Percentiles rank a stretch among this genome's conserved stretches.
These are phyloP conservation scores for Decapterus maruadsi DNA, from an alignment of 2,797 vertebrate species.

Conservation along the genomic window DNA sequence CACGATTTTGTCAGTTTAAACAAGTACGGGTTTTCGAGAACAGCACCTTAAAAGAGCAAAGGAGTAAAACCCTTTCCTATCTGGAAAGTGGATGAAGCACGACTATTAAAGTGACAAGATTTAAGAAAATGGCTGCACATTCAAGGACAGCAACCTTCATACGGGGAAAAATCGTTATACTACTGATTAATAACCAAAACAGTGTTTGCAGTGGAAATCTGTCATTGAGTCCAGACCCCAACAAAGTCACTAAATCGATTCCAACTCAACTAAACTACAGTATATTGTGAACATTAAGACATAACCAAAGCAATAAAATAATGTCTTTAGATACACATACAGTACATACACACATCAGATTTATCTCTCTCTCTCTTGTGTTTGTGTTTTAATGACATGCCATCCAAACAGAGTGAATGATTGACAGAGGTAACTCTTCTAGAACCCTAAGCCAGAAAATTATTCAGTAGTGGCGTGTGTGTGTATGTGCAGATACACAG, in stretches of 20 bases:
- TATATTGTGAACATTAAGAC: not conserved
- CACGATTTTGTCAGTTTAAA: conserved; percentile 5
- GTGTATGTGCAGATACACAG: conserved; percentile 3
- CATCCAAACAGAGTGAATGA: conserved; percentile 42
- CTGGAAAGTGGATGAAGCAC: too few relatives aligned
- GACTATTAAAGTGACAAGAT: too few relatives aligned
- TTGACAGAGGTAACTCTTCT: conserved; percentile 54
- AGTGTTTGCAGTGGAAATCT: not conserved
- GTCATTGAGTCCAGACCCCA: not conserved
- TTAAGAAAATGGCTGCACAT: not conserved
- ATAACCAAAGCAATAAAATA: not conserved
- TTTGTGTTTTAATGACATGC: conserved; percentile 20
- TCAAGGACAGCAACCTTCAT: not conserved
- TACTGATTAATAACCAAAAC: not conserved
- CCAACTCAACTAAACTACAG: not conserved
- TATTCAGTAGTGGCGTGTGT: conserved; percentile 12
- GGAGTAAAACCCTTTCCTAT: too few relatives aligned
- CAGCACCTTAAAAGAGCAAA: not conserved
- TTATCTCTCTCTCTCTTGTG: conserved; percentile 2
- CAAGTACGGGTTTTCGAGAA: conserved; percentile 9
- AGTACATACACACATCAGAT: too few relatives aligned
- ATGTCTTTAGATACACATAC: too few relatives aligned
- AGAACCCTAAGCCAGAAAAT: conserved; percentile 26
- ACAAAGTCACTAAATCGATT: not conserved
- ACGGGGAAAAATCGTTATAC: not conserved